Evolutionary conservation across 1,140 invertebrate genomes (phyloP).

Genomic region (Nasonia longicornis): DNA sequence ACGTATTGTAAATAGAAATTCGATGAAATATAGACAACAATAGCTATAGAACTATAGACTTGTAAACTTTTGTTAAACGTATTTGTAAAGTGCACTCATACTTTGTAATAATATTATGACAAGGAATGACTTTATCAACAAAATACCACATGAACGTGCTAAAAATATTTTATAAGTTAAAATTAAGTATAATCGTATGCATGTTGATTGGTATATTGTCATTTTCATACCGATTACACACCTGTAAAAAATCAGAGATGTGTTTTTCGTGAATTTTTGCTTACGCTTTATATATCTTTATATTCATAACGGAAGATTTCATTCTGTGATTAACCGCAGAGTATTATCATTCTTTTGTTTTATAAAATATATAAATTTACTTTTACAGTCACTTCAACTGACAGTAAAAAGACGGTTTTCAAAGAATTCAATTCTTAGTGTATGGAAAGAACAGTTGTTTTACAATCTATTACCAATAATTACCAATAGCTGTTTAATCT

Average conservation of each 20-base stretch:
- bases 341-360: background rate
- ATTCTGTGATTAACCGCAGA: background rate
- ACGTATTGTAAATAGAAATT: conserved; percentile 20
- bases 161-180: background rate
- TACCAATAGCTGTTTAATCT: no score
- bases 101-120: background rate
- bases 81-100: background rate
- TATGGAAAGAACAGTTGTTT: background rate
- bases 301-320: background rate
- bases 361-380: background rate
- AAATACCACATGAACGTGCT: background rate
- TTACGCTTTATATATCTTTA: background rate
- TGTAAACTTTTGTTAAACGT: background rate
- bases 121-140: conserved; percentile 32
- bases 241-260: background rate
- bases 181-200: background rate
- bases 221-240: background rate
- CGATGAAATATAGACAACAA: background rate
- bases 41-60: background rate
- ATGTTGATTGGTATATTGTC: conserved; percentile 1
- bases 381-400: background rate
- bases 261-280: background rate
- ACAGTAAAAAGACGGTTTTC: background rate
- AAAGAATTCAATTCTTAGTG: background rate
- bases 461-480: background rate